phyloP scores from a whole-genome alignment of 2,888 invertebrate species.

The Cephus runcator region DNA sequence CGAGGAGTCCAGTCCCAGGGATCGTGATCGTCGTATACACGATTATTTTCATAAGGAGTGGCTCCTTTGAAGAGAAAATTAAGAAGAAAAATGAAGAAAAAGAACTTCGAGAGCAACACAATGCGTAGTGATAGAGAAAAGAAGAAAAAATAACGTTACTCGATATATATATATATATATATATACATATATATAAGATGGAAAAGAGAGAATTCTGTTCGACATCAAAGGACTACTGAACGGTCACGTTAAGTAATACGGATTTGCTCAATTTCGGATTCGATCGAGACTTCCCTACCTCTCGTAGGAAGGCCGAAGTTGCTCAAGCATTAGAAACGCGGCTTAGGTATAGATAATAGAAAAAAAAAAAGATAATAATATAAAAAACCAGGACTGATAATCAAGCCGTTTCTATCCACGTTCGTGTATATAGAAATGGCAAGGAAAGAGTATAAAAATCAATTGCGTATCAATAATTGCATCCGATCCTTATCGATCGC shows the following conservation, averaged over 20 bases:
- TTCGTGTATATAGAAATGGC: not conserved
- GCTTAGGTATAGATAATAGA: not conserved
- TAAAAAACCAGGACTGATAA: not conserved
- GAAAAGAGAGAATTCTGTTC: not conserved
- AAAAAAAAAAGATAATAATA: not conserved
- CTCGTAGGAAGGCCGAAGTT: not conserved
- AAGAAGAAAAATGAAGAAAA: not conserved
- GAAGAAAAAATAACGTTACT: not conserved
- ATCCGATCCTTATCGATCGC: slow-evolving; percentile 54
- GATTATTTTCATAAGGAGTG: not conserved
- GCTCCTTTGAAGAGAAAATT: not conserved
- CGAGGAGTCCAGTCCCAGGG: not conserved
- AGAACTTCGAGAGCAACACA: not conserved
- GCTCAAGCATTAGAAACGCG: not conserved
- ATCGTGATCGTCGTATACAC: not conserved
- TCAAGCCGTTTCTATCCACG: not conserved
- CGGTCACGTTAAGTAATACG: not conserved
- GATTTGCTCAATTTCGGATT: not conserved
- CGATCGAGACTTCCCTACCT: not conserved
- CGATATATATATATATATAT: too few species aligned
- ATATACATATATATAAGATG: not conserved
- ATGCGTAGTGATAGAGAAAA: not conserved
- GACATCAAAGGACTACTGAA: not conserved
- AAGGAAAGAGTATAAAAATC: not conserved
- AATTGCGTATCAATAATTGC: slow-evolving; percentile 53